Evolutionary conservation across 2,797 vertebrate genomes (phyloP), one percentile per base, ranked within the genome.

Genomic region (Cichlasoma orientale): DNA sequence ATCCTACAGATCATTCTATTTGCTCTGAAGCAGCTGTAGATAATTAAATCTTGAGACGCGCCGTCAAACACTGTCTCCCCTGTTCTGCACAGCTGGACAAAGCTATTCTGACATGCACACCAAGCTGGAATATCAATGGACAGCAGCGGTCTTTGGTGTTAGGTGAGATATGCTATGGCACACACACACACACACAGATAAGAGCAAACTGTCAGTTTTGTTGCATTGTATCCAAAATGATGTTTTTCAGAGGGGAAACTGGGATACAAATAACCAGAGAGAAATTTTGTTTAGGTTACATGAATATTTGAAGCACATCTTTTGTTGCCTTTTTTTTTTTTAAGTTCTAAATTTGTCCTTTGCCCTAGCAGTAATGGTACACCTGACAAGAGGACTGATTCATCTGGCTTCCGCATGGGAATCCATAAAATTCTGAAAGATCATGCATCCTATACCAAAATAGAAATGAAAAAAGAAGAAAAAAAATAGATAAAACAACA

Each of bases 11-110:
- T 90, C 82, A 89, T 89, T 92, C 85, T 80, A 77, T 94, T 92
- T 92, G 83, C 88, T 91, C 84, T 81, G 80, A 88, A 93, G 89
- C 91, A 93, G 92, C 90, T 88, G 89, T 86, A 88, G 84, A 91
- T 92, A 92, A 94, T 95, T 92, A 93, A 90, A 93, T 94, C 86
- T 85, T 80, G 87, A 93, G 87, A 91, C 82, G 79, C 61, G 77
- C 82, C 76, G 86, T 94, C 94, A 93, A 90, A 91, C 88, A 74
- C 73, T 71, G 88, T 84, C 85, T 93, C 83, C 80, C 87, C 83
- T 76, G 83, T 33, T 82, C 74, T 70, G 59, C 55, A 56, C 82
- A 63, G 82, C 77, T 47, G 56, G 88, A 83, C 89, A 93, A 94
- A 95, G 90, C 69, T 57, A 79, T 90, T 87, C 79, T 91, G 94